These are phyloP conservation scores for Platynereis dumerilii DNA, from an alignment of 2,888 invertebrate species.

Conservation along the genomic window DNA sequence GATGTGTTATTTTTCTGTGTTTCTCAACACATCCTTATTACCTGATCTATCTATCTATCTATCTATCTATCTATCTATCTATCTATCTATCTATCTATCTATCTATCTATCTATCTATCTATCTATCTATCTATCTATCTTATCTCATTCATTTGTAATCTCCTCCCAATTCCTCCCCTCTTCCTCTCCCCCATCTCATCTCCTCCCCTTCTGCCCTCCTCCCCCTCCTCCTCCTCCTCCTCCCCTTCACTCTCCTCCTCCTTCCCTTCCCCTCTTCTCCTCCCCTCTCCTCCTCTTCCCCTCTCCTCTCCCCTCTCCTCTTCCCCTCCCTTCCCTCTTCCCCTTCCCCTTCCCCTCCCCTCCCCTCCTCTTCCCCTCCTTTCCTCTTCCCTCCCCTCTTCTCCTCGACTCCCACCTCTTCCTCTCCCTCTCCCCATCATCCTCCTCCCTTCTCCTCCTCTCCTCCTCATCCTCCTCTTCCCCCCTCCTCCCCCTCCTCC, in stretches of 20 bases:
- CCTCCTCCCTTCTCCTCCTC: constrained; percentile 7
- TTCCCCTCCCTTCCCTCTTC: no score
- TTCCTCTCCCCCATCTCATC: not conserved
- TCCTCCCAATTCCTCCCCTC: not conserved
- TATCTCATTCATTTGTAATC: no score
- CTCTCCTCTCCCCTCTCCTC: no score
- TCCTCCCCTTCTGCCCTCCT: not conserved
- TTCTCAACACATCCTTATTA: no score
- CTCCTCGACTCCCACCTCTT: not conserved
- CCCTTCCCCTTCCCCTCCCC: not conserved
- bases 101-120: no score
- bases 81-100: no score
- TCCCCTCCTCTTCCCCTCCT: not conserved
- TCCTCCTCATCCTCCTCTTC: not conserved
- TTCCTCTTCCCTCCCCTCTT: not conserved
- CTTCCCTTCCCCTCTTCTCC: not conserved
- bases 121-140: no score
- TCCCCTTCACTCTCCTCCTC: constrained; percentile 1
- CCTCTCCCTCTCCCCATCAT: constrained; percentile 4
- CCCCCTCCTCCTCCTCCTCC: not conserved
- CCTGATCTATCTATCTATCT: no score
- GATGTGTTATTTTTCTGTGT: no score
- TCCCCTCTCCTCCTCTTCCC: not conserved
- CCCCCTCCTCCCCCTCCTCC: no score
- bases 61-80: no score